Evolutionary conservation across 2,113 vertebrate genomes (phyloP).

Genomic region (Onychorhynchus coronatus): DNA sequence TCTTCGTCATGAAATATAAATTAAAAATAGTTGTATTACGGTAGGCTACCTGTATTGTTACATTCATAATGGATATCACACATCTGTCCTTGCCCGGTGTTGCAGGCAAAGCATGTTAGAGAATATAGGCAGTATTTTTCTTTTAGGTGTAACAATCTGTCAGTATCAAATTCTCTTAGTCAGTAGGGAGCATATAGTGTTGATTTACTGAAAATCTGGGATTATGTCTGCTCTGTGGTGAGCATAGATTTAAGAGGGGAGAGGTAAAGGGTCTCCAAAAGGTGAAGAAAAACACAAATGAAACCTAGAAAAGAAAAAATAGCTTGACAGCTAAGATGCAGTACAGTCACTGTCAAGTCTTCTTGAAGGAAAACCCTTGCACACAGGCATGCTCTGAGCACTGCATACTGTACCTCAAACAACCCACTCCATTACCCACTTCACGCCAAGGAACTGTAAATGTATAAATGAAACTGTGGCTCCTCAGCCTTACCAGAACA

Average conservation of each 20-base stretch:
- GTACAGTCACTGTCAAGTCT: constrained; percentile 52
- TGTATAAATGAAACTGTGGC: not conserved
- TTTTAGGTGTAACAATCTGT: constrained; percentile 82
- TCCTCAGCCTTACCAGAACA: not conserved
- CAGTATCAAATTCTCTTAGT: constrained; percentile 84
- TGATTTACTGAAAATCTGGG: constrained; percentile 86
- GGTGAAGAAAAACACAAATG: constrained; percentile 82
- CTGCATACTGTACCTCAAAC: not conserved
- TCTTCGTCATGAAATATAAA: constrained; percentile 53
- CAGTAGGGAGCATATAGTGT: constrained; percentile 82
- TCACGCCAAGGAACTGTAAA: not conserved
- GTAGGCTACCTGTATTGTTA: constrained; percentile 51
- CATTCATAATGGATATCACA: constrained; percentile 72
- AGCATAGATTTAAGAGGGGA: constrained; percentile 80
- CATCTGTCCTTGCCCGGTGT: constrained; percentile 33
- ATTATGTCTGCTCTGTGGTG: constrained; percentile 81
- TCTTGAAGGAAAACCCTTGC: constrained; percentile 58
- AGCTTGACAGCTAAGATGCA: constrained; percentile 77
- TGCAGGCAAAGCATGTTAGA: constrained; percentile 67
- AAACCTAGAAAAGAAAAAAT: constrained; percentile 76
- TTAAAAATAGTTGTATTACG: constrained; percentile 61
- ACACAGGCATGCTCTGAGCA: not conserved
- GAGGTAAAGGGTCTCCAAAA: constrained; percentile 79
- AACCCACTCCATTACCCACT: constrained; percentile 46
- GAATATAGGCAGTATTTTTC: constrained; percentile 77